A percentile compares a stretch with the other conserved stretches of the same genome.
Conservation (phyloP, 2,113 vertebrate species). For the Gorsachius goisagi region DNA sequence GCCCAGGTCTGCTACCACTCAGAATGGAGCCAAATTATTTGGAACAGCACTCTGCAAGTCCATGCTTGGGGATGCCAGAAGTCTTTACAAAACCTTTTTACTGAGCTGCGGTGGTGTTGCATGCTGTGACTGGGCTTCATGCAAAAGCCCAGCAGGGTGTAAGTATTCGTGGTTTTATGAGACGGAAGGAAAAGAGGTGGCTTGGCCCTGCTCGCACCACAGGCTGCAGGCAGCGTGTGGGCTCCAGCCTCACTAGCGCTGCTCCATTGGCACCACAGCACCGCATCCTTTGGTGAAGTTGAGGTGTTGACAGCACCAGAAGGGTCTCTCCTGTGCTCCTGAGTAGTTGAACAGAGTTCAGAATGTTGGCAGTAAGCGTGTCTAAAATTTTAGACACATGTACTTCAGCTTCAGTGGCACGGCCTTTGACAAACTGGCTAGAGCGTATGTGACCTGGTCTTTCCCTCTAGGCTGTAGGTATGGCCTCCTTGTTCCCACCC, state of each 20-base stretch:
- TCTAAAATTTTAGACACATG: background rate
- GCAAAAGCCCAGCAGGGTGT: background rate
- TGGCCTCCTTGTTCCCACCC: background rate
- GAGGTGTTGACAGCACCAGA: background rate
- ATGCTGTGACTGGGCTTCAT: background rate
- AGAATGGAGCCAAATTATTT: background rate
- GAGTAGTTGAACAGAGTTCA: background rate
- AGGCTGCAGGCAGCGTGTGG: background rate
- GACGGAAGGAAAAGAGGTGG: background rate
- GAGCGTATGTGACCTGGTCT: background rate
- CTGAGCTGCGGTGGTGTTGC: background rate
- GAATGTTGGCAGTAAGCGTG: background rate
- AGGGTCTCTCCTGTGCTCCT: background rate
- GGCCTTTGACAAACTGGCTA: background rate
- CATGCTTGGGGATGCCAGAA: background rate
- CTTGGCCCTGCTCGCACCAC: background rate
- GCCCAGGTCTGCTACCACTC: background rate
- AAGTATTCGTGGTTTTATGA: background rate
- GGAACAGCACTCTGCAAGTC: background rate
- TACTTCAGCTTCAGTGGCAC: background rate
- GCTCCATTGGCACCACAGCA: background rate
- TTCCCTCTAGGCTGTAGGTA: background rate
- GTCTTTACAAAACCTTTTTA: background rate
- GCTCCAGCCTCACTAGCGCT: background rate
- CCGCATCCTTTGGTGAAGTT: background rate